These are phyloP conservation scores for Drymodes brunneopygia DNA, from an alignment of 2,113 vertebrate genomes.

Conservation along the genomic window DNA sequence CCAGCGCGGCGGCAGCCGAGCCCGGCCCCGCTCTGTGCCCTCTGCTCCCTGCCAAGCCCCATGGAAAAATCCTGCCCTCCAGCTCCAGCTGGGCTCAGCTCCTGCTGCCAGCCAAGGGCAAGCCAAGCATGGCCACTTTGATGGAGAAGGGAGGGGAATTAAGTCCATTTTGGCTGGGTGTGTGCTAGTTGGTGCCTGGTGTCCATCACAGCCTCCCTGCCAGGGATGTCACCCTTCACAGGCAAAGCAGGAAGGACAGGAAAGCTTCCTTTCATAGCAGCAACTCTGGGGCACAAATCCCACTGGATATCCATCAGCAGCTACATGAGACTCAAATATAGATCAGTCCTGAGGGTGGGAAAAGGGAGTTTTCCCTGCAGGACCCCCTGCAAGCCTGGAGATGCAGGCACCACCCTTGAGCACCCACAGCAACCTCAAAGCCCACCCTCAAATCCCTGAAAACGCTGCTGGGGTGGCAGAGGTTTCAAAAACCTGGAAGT, in stretches of 20 bases:
- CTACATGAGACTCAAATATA: background rate
- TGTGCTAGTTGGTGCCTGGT: background rate
- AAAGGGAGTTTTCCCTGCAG: background rate
- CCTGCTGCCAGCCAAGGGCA: background rate
- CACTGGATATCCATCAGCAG: background rate
- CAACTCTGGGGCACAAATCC: background rate
- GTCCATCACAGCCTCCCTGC: background rate
- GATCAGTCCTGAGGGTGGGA: background rate
- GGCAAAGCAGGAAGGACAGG: background rate
- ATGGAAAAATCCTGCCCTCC: background rate
- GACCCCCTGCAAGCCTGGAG: background rate
- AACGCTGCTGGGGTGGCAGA: accelerated
- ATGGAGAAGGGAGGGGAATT: background rate
- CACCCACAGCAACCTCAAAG: background rate
- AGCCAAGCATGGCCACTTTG: background rate
- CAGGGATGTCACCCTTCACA: background rate
- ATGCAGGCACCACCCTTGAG: background rate
- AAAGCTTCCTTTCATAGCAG: background rate
- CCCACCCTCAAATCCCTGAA: background rate
- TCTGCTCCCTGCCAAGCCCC: background rate
- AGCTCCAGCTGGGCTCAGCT: background rate
- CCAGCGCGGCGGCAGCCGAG: accelerated
- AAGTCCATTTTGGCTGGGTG: background rate
- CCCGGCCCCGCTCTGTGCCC: accelerated
- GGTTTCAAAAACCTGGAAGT: background rate